Evolutionary conservation across 2,113 vertebrate genomes (phyloP), one percentile per base, ranked within the genome.

Genomic region (Malurus elegans): DNA sequence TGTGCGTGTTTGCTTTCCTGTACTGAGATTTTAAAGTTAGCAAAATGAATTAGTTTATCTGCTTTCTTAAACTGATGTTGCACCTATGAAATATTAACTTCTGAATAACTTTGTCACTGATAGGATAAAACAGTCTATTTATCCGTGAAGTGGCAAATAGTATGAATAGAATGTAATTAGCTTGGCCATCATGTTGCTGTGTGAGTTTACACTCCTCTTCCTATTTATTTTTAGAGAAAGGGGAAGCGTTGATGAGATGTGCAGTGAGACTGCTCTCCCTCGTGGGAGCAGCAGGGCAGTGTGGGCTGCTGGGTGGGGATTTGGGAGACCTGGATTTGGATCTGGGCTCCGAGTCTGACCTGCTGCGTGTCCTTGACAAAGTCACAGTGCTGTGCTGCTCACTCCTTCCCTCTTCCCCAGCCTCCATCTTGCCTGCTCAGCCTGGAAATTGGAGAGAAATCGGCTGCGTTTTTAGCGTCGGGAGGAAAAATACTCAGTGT

Each of bases 391-490:
- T 48, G 70, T 18, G 51, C 81, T 57, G 58, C 64, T 54, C 11
- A 84, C 51, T 79, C 47, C 85, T 90, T 64, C 36, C 45, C 36
- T 73, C 38, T 73, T 44, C 83, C 80, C 28, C 71, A 19, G 15
- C 44, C 67, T 83, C 56, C 88, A 36, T 73, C 75, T 82, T 87
- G 72, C 40, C 61, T 64, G 25, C 15, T 84, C 73, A 28, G 56
- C 6, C 76, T 62, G 61, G 62, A 42, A 40, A 32, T 42, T 36
- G 10, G 11, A 79, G 66, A 15, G 7, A 61, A 57, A 69, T 40
- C 36, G n/a, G 57, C 84, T 32, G 29, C 2, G 0, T 38, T 91
- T 3, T 0, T 4, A 66, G 42, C 0, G 0, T 34, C 31, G 3
- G n/a, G 67, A 80, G 53, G 79, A 67, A 50, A 62, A 88, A 12